Conservation (phyloP, 2,888 invertebrate species). For the Leucophenga montana region DNA sequence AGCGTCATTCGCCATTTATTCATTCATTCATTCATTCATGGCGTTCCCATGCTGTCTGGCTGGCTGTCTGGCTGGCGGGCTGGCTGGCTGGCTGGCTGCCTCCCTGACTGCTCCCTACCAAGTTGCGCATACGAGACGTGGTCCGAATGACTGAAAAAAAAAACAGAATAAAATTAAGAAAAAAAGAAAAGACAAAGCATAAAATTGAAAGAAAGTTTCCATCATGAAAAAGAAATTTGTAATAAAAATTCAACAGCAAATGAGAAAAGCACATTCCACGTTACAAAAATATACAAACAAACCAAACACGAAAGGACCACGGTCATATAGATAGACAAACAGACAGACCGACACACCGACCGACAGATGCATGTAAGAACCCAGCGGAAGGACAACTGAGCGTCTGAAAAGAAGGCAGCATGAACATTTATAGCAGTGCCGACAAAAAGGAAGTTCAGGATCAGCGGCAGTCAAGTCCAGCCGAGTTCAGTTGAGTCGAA, state of each 20-base stretch:
- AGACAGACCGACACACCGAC: too few relatives aligned
- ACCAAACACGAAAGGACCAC: slow-evolving; percentile 27
- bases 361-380: not conserved
- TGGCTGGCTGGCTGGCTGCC: slow-evolving; percentile 14
- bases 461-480: not conserved
- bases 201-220: slow-evolving; percentile 32
- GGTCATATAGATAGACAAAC: slow-evolving; percentile 11
- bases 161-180: slow-evolving; percentile 1
- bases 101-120: not conserved
- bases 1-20: not conserved
- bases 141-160: not conserved
- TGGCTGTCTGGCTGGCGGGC: not conserved
- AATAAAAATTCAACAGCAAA: slow-evolving; percentile 67
- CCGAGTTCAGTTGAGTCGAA: not conserved
- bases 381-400: slow-evolving; percentile 33
- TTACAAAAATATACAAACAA: not conserved
- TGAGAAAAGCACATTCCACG: slow-evolving; percentile 50
- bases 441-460: too few relatives aligned
- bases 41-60: not conserved
- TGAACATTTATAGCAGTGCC: not conserved
- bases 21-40: not conserved
- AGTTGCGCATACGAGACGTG: not conserved
- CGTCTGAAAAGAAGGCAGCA: slow-evolving; percentile 30
- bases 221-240: slow-evolving; percentile 60
- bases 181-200: slow-evolving; percentile 24